Evolutionary conservation across 2,888 invertebrate genomes (phyloP).

Genomic region (Syritta pipiens): DNA sequence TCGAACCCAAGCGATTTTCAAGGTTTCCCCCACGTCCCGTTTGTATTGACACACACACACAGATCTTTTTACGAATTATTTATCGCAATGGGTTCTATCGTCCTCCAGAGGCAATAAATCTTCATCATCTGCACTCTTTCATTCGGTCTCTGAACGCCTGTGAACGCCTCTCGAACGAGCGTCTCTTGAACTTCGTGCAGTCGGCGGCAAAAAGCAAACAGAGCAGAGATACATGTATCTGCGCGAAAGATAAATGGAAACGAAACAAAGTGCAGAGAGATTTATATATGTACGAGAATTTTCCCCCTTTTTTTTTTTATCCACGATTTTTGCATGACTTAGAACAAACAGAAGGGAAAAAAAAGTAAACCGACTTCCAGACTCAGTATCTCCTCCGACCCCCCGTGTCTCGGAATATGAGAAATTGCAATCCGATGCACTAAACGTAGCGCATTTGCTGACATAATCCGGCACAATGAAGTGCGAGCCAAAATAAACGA

Average conservation of each 20-base stretch:
- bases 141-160: not conserved
- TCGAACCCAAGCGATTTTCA: not conserved
- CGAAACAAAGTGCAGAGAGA: slow-evolving; percentile 50
- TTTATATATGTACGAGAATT: too few species aligned
- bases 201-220: too few species aligned
- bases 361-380: slow-evolving; percentile 16
- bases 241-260: slow-evolving; percentile 43
- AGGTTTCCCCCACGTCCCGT: not conserved
- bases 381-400: too few species aligned
- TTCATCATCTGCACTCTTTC: not conserved
- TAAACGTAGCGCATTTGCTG: slow-evolving; percentile 53
- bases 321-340: slow-evolving; percentile 36
- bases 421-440: slow-evolving; percentile 33
- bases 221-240: too few species aligned
- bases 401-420: slow-evolving; percentile 9
- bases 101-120: not conserved
- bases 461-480: slow-evolving; percentile 45
- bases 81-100: not conserved
- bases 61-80: not conserved
- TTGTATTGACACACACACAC: not conserved
- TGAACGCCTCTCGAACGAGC: not conserved
- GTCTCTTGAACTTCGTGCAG: not conserved
- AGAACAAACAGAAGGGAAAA: slow-evolving; percentile 11
- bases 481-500: slow-evolving; percentile 8
- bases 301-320: too few species aligned